Base-by-base conservation (phyloP, 1,140 invertebrate species). In the Lepidurus apus region DNA sequence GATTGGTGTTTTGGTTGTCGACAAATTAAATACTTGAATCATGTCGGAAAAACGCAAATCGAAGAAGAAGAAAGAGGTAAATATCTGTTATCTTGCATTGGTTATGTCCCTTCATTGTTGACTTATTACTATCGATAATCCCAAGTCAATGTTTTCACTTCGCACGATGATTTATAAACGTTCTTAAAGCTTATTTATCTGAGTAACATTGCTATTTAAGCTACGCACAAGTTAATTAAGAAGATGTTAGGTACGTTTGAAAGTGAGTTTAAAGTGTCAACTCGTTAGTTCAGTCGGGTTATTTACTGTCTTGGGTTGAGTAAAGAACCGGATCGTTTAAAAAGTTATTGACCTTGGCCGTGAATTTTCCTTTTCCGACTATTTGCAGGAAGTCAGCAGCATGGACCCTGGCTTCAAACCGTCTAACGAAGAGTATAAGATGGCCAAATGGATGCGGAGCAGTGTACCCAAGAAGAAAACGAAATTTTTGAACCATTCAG, bases 381-480 rank as follows among this genome's bases (percentile, higher is more conserved):
- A 8, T n/a, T 11, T 78, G 43, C 83, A 92, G 91, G 90, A 92
- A 81, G 87, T 10, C 21, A 44, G 43, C 44, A 45, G 75, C 24
- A 80, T 79, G 75, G 83, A 87, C 79, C 80, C 80, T 65, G 83
- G 85, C 44, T 91, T 91, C 78, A 93, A 95, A 85, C 92, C 94
- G 1, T 89, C 91, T 1, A 98, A 97, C 86, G 92, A 96, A 74
- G 95, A 98, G 85, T 97, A 96, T 86, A 89, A 90, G 0, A 89
- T 98, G 34, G 96, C 95, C 0, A 97, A 96, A 85, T 98, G 95
- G 92, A 86, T 99, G 74, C 91, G 93, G 75, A 93, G 93, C 80
- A 96, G 97, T 87, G 91, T 96, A 17, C 95, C 94, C 17, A 93
- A 91, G 8, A 98, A 98, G 86, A 95, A 95, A 84, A 97, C 95